Base-by-base conservation (phyloP, 2,888 invertebrate genomes). In the Pristionchus mayeri region DNA sequence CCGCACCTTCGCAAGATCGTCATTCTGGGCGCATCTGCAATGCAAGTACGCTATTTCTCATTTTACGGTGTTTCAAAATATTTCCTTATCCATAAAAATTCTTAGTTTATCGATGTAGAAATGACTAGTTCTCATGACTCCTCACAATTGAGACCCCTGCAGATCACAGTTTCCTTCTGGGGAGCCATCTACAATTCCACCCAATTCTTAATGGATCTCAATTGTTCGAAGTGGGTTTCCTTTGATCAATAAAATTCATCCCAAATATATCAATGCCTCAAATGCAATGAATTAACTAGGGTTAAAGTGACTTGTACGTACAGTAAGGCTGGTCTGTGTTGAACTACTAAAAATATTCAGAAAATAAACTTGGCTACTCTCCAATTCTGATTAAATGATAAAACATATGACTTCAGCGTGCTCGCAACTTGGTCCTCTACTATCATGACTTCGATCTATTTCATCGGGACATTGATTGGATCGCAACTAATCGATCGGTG, bases 1-100 rank as follows among this genome's bases (percentile, higher is more conserved):
- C 13, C 87, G 2, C 89, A 91, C 71, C 87, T 91, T 0, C 85
- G 91, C 16, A 87, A 88, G 78, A 90, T 90, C 2, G 71, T 88
- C 0, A 13, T 90, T 7, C 84, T 90, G 13, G 86, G 89, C 21
- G 85, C 83, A 60, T 34, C 85, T 7, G 87, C 89, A 2, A 80
- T 89, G 27, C 89, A 82, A 48, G 54, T 67, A 40, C 2, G 3
- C n/a, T 44, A 44, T 13, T 44, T 44, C 7, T 44, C 13, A 13
- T 44, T 44, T n/a, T n/a, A n/a, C n/a, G 44, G 7, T 44, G 13
- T 44, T 44, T 44, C 44, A 44, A 44, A 44, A 44, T 37, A 1
- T 40, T 60, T 16, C 9, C 18, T 21, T 18, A 48, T 50, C 18
- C 1, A 48, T 48, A 13, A 18, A 30, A 27, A 30, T 27, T 3